Percentiles rank a stretch among this genome's conserved stretches.
Conservation (phyloP, 1,140 invertebrate species). For the Drosophila insularis region DNA sequence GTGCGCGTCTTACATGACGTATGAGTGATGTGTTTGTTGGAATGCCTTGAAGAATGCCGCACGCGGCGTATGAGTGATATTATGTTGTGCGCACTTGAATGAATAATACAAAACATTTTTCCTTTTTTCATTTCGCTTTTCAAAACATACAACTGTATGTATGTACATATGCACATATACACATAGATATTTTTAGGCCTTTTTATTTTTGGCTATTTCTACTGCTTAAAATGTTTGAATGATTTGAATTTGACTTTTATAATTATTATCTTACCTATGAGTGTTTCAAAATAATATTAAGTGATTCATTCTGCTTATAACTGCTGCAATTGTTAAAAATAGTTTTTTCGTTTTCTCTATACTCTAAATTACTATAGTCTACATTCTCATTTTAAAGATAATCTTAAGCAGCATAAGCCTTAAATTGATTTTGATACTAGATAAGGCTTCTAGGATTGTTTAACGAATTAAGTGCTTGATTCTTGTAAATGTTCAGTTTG, state of each 20-base stretch:
- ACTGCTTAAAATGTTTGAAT: background rate
- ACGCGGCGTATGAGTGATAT: conserved; percentile 42
- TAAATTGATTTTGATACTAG: too few species aligned
- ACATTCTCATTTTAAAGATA: too few species aligned
- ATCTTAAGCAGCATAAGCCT: too few species aligned
- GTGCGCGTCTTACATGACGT: conserved; percentile 50
- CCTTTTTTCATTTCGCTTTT: background rate
- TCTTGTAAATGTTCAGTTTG: too few species aligned
- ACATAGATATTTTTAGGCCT: background rate
- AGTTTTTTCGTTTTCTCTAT: too few species aligned
- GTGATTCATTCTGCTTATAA: too few species aligned
- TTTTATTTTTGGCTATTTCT: conserved; percentile 2
- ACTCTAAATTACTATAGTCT: too few species aligned
- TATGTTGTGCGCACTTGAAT: conserved; percentile 17
- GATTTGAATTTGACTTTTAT: background rate
- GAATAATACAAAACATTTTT: conserved; percentile 10
- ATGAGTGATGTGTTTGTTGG: conserved; percentile 41
- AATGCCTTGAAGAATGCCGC: conserved; percentile 47
- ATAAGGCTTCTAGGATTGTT: too few species aligned
- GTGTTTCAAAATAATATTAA: too few species aligned
- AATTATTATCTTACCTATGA: background rate
- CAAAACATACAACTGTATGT: background rate
- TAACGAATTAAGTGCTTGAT: too few species aligned
- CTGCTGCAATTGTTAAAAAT: too few species aligned
- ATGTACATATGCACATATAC: too few species aligned